Percentiles rank a stretch among this genome's conserved stretches.
Evolutionary conservation across 2,888 invertebrate genomes (phyloP).

Genomic region (Autographa gamma): DNA sequence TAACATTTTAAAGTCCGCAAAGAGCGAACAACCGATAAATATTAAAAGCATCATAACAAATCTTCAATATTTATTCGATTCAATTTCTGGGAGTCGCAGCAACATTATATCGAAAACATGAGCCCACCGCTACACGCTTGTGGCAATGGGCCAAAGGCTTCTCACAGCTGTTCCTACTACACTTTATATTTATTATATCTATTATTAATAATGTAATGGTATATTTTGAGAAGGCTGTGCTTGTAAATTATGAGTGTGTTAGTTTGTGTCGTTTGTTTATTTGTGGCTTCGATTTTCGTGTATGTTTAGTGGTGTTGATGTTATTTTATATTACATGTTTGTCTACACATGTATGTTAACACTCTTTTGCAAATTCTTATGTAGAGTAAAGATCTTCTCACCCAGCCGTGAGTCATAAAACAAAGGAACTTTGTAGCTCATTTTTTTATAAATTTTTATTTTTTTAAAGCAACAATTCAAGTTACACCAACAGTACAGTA

Average conservation of each 20-base stretch:
- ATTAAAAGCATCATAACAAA: constrained; percentile 37
- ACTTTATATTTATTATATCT: constrained; percentile 62
- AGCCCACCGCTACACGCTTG: constrained; percentile 71
- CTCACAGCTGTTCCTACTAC: constrained; percentile 63
- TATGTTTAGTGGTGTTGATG: constrained; percentile 1
- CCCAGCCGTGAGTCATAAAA: too few relatives aligned
- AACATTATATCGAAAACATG: constrained; percentile 68
- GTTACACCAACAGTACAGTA: too few relatives aligned
- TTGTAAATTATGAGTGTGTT: constrained; percentile 29
- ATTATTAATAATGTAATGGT: constrained; percentile 67
- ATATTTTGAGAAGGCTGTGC: constrained; percentile 49
- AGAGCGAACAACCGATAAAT: constrained; percentile 31
- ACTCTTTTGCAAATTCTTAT: too few relatives aligned
- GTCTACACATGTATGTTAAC: too few relatives aligned
- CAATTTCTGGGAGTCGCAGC: constrained; percentile 54
- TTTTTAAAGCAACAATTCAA: too few relatives aligned
- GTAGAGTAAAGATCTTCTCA: too few relatives aligned
- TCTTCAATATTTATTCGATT: constrained; percentile 55
- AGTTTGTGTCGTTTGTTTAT: not conserved
- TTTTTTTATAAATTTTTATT: too few relatives aligned
- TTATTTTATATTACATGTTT: not conserved
- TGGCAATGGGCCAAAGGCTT: constrained; percentile 78
- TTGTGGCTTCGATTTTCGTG: constrained; percentile 4
- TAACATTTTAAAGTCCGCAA: not conserved
- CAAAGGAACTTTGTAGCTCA: too few relatives aligned